Conservation (phyloP, 2,113 vertebrate genomes). For the Romanogobio albipinnatus region DNA sequence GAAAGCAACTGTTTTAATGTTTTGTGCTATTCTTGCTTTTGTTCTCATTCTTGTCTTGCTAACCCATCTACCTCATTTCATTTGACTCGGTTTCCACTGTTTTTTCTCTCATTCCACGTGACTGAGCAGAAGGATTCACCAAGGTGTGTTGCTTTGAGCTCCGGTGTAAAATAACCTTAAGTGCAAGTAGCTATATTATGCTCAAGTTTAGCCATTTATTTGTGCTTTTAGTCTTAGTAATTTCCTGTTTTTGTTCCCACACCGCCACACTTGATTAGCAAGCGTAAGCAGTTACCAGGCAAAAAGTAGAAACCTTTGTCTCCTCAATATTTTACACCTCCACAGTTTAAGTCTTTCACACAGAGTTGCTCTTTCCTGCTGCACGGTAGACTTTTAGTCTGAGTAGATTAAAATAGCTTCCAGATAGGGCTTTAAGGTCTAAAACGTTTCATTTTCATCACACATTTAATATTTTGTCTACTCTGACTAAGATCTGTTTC, state of each 20-base stretch:
- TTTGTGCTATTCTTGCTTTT: neutral
- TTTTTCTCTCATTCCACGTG: conserved; percentile 35
- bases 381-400: neutral
- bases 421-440: neutral
- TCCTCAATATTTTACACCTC: neutral
- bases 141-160: conserved; percentile 28
- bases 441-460: neutral
- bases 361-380: neutral
- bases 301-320: neutral
- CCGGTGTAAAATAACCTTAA: neutral
- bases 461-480: neutral
- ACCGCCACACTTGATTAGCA: neutral
- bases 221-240: neutral
- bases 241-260: conserved; percentile 14
- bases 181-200: neutral
- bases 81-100: conserved; percentile 6
- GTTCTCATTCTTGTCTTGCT: conserved; percentile 1
- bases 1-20: neutral
- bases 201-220: neutral
- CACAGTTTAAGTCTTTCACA: neutral
- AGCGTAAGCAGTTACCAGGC: neutral
- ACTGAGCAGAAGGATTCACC: conserved; percentile 23
- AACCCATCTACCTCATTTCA: conserved; percentile 30
- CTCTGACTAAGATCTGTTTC: neutral
- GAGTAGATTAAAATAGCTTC: neutral